Evolutionary conservation across 2,888 invertebrate species (phyloP).

Genomic region (Teleogryllus oceanicus): DNA sequence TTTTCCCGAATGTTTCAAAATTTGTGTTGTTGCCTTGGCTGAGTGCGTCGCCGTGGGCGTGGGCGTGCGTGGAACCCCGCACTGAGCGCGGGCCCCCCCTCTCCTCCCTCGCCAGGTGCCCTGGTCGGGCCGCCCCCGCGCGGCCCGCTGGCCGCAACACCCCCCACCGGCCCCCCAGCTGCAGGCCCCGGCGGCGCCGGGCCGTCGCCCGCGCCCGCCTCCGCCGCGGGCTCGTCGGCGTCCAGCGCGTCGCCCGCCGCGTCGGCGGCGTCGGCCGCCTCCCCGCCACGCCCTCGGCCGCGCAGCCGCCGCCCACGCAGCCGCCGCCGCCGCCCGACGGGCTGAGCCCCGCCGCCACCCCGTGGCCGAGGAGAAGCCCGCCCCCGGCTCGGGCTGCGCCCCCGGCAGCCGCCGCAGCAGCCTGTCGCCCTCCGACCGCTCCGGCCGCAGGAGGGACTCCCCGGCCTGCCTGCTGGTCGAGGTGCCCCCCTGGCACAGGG

Average conservation of each 20-base stretch:
- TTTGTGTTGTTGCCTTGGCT: too few species aligned
- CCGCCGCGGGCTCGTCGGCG: conserved; percentile 29
- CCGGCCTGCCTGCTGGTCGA: conserved; percentile 45
- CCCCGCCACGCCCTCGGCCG: conserved; percentile 33
- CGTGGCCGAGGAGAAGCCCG: conserved; percentile 23
- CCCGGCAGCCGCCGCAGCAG: conserved; percentile 45
- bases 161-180: conserved; percentile 39
- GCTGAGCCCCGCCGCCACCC: conserved; percentile 31
- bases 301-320: conserved; percentile 44
- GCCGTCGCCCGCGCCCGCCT: conserved; percentile 22
- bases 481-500: conserved; percentile 46
- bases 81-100: too few species aligned
- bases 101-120: neutral
- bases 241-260: conserved; percentile 25
- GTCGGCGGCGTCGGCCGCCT: conserved; percentile 22
- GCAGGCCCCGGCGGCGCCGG: conserved; percentile 33
- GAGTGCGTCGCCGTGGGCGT: too few species aligned
- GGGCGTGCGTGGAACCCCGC: too few species aligned
- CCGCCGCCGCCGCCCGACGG: conserved; percentile 31
- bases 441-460: conserved; percentile 44
- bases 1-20: too few species aligned
- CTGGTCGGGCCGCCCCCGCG: conserved; percentile 40
- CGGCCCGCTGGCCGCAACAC: conserved; percentile 43
- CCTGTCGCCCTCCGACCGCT: conserved; percentile 45
- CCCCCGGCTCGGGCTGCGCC: conserved; percentile 33